Evolutionary conservation across 1,140 invertebrate species (phyloP), one percentile per base, ranked within the genome.

Genomic region (Hetaerina americana): DNA sequence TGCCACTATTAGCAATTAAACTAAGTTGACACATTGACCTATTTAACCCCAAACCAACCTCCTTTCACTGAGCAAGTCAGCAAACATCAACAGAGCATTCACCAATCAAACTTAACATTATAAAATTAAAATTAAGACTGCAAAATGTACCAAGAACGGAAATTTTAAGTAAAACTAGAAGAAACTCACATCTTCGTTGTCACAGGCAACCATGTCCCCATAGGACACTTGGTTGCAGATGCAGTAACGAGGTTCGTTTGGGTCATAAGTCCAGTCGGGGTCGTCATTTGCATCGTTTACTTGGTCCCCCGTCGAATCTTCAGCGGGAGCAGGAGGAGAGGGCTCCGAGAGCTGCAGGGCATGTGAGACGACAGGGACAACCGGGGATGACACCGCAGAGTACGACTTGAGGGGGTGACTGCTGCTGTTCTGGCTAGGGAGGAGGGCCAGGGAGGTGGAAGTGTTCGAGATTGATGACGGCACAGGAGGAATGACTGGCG

Each of bases 141-240:
- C n/a, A n/a, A n/a, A n/a, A n/a, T n/a, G n/a, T n/a, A n/a, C n/a
- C n/a, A n/a, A n/a, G n/a, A n/a, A n/a, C n/a, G n/a, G n/a, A n/a
- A n/a, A n/a, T n/a, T n/a, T n/a, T n/a, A n/a, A n/a, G n/a, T n/a
- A n/a, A n/a, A n/a, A n/a, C n/a, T n/a, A n/a, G n/a, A n/a, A 10
- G 26, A 74, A 72, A 84, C 86, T 89, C 83, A 94, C 92, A 79
- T 95, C 92, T 81, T 93, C 90, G 84, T 98, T 98, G 84, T 99
- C 97, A 84, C 97, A 99, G 71, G 95, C 96, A 70, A 99, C 96
- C 97, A 99, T 99, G 77, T 98, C 95, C 10, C 97, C 97, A 80
- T 98, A 99, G 0, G 95, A 97, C 28, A 98, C 94, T 83, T 98
- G 93, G 83, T 98, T 97, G 82, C 97, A 99, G 76, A 97, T 88